A percentile compares a stretch with the other conserved stretches of the same genome.
Evolutionary conservation across 2,113 vertebrate genomes (phyloP).

Genomic region (Rhea americana): DNA sequence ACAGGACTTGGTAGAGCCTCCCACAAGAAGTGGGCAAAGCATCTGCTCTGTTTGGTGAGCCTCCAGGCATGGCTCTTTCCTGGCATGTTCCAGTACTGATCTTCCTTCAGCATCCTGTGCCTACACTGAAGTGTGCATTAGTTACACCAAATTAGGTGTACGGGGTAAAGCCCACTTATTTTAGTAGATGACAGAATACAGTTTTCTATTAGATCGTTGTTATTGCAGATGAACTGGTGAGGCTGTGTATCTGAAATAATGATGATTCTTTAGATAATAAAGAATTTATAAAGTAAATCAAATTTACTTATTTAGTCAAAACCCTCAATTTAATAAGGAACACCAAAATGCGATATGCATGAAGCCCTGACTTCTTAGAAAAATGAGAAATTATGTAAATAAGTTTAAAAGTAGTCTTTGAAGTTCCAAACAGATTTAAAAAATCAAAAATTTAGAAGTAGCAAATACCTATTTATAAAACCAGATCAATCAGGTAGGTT

Average conservation of each 20-base stretch:
- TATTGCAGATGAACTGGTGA: rapidly evolving
- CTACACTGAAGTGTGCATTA: not conserved
- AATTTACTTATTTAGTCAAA: not conserved
- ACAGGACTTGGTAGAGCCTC: not conserved
- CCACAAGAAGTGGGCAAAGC: not conserved
- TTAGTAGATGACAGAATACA: not conserved
- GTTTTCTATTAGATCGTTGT: not conserved
- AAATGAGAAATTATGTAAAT: not conserved
- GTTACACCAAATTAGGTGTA: not conserved
- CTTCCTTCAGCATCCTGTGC: not conserved
- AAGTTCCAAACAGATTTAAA: not conserved
- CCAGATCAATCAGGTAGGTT: not conserved
- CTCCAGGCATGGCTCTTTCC: not conserved
- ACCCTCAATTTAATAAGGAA: not conserved
- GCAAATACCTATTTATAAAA: not conserved
- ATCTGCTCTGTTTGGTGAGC: not conserved
- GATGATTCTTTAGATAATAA: not conserved
- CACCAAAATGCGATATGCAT: not conserved
- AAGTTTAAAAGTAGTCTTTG: not conserved
- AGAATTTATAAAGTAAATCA: not conserved
- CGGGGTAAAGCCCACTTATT: not conserved
- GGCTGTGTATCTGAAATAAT: not conserved
- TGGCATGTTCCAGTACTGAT: not conserved
- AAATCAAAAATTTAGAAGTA: not conserved
- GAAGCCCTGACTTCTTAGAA: not conserved